Evolutionary conservation across 2,797 vertebrate species (phyloP).

Genomic region (Eulemur coronatus): DNA sequence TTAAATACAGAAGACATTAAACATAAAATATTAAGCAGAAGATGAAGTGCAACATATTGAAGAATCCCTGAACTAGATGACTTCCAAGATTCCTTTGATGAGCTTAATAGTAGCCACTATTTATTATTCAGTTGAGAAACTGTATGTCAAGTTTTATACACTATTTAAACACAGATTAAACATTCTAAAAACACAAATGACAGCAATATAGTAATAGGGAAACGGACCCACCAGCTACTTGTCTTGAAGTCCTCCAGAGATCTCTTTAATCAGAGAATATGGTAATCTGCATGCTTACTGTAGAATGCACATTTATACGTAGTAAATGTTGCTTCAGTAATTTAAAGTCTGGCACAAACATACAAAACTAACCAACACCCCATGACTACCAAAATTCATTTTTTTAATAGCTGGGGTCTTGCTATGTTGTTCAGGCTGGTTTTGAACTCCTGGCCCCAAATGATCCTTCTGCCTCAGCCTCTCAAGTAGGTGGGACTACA

Average conservation of each 20-base stretch:
- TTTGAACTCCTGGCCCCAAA: neutral
- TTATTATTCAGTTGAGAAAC: constrained; percentile 15
- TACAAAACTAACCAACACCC: constrained; percentile 52
- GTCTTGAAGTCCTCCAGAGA: constrained; percentile 17
- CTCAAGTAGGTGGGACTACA: neutral
- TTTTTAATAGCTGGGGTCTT: neutral
- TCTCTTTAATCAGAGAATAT: constrained; percentile 43
- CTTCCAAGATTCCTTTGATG: neutral
- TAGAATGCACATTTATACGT: constrained; percentile 32
- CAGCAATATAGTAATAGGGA: neutral
- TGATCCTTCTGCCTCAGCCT: neutral
- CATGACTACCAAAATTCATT: constrained; percentile 31
- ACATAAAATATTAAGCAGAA: neutral
- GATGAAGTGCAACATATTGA: neutral
- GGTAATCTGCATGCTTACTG: constrained; percentile 50
- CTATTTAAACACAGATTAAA: constrained; percentile 36
- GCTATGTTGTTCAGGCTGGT: neutral
- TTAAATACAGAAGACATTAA: neutral
- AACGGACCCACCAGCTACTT: neutral
- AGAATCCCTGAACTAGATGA: neutral
- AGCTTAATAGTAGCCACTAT: neutral
- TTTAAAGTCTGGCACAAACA: constrained; percentile 47
- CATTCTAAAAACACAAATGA: constrained; percentile 18
- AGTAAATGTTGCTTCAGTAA: constrained; percentile 51
- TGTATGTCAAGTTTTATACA: neutral